A percentile compares a stretch with the other conserved stretches of the same genome.
Evolutionary conservation across 2,113 vertebrate genomes (phyloP).

Genomic region (Xiphophorus hellerii): DNA sequence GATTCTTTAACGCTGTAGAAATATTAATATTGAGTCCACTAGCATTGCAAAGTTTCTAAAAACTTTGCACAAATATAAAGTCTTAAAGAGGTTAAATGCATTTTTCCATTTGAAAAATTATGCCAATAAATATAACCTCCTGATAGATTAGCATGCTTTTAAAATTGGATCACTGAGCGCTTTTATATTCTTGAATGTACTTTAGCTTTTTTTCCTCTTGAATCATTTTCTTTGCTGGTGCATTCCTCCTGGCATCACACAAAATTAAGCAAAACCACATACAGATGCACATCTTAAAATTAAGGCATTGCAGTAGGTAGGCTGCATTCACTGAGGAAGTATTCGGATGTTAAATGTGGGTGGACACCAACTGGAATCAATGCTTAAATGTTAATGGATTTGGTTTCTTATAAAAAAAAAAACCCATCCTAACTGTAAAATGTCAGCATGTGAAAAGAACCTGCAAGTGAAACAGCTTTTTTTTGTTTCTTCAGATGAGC

Average conservation of each 20-base stretch:
- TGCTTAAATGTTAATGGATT: neutral
- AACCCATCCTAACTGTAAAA: neutral
- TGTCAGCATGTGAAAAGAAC: slow-evolving; percentile 3
- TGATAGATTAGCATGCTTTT: neutral
- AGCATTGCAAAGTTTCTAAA: neutral
- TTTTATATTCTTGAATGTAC: neutral
- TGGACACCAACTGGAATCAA: neutral
- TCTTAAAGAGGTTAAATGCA: neutral
- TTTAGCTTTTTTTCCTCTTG: neutral
- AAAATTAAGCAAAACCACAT: neutral
- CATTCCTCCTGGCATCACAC: neutral
- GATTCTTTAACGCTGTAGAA: neutral
- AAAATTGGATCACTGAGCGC: neutral
- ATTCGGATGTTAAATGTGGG: neutral
- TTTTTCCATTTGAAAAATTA: neutral
- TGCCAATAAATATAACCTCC: neutral
- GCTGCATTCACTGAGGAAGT: neutral
- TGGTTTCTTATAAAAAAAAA: neutral
- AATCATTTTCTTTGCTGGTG: too few relatives aligned
- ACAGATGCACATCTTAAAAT: neutral
- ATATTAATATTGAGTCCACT: too few relatives aligned
- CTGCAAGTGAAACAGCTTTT: neutral
- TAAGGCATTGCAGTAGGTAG: neutral
- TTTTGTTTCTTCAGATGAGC: neutral
- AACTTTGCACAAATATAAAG: neutral